phyloP scores from a whole-genome alignment of 1,140 invertebrate genomes.

The Drosophila insularis region DNA sequence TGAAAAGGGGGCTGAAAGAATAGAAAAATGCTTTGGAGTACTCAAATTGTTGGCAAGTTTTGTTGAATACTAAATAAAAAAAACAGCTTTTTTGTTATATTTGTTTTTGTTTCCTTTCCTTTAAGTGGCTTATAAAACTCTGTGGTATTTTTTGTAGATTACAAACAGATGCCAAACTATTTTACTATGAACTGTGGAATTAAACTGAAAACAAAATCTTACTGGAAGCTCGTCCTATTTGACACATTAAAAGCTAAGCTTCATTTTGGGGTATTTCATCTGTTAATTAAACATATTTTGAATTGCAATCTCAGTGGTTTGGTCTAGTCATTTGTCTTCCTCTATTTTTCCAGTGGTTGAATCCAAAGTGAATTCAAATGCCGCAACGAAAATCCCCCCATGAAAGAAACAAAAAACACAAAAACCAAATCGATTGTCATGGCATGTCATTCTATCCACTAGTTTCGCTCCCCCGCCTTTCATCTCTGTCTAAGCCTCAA shows the following conservation, averaged over 20 bases:
- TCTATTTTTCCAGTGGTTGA: constrained; percentile 23
- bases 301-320: not conserved
- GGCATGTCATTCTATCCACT: constrained; percentile 35
- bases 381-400: constrained; percentile 12
- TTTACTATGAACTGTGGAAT: not conserved
- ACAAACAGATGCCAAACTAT: not conserved
- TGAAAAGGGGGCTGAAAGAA: not conserved
- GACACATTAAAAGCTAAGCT: not conserved
- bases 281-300: not conserved
- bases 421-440: constrained; percentile 61
- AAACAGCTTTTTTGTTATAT: not conserved
- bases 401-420: constrained; percentile 25
- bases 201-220: too few species aligned
- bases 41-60: not conserved
- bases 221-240: not conserved
- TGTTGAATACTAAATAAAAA: not conserved
- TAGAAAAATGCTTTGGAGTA: not conserved
- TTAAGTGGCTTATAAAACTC: not conserved
- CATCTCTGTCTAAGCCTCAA: constrained; percentile 32
- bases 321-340: not conserved
- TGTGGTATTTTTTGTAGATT: not conserved
- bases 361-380: constrained; percentile 9
- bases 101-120: not conserved
- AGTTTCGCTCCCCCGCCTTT: constrained; percentile 10
- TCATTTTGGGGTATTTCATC: not conserved